Percentiles rank a stretch among this genome's conserved stretches.
Conservation (phyloP, 2,888 invertebrate genomes). For the Heliconius sara region DNA sequence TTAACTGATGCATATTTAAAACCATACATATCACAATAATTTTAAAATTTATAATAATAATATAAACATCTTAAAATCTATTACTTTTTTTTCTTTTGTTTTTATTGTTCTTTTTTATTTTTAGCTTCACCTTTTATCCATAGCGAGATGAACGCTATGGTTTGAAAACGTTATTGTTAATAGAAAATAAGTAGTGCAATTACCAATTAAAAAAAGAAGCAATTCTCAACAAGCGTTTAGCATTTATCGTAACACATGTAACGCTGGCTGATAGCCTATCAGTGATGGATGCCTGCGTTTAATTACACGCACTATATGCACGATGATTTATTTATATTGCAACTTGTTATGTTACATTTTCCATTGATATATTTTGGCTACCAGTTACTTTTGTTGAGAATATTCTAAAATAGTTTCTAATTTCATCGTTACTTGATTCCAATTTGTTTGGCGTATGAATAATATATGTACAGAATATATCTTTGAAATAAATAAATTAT, state of each 20-base stretch:
- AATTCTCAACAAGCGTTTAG: conserved; percentile 25
- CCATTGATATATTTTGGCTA: conserved; percentile 32
- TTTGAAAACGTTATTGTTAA: not conserved
- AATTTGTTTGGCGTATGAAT: too few relatives aligned
- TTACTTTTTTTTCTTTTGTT: too few relatives aligned
- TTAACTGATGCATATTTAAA: too few relatives aligned
- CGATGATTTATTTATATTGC: conserved; percentile 81
- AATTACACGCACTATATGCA: conserved; percentile 72
- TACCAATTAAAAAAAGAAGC: conserved; percentile 1
- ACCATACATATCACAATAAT: too few relatives aligned
- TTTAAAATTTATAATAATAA: too few relatives aligned
- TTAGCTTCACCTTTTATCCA: too few relatives aligned
- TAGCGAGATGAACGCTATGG: too few relatives aligned
- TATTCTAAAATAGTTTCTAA: not conserved
- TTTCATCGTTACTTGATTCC: not conserved
- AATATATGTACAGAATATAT: too few relatives aligned
- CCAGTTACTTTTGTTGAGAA: conserved; percentile 7
- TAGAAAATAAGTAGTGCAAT: not conserved
- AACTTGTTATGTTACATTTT: conserved; percentile 40
- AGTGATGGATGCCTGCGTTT: conserved; percentile 74
- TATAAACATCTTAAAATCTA: too few relatives aligned
- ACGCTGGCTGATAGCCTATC: conserved; percentile 47
- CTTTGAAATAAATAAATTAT: too few relatives aligned
- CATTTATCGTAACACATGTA: conserved; percentile 50
- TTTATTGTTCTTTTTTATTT: too few relatives aligned